These are phyloP conservation scores for Lochmaea crataegi DNA, from an alignment of 2,888 invertebrate genomes.

Conservation along the genomic window DNA sequence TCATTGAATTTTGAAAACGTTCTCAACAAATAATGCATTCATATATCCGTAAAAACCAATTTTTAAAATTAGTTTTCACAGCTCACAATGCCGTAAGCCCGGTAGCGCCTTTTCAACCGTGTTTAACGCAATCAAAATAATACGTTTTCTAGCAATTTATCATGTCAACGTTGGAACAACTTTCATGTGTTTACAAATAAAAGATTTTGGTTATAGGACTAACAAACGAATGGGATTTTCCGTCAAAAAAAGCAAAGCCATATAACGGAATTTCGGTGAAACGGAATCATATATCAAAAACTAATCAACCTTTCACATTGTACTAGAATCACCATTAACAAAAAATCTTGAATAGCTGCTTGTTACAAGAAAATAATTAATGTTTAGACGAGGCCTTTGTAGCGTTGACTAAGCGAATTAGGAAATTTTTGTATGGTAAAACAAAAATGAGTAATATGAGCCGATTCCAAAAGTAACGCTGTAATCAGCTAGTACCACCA, in stretches of 20 bases:
- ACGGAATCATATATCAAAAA: slow-evolving; percentile 20
- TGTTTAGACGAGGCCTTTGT: background rate
- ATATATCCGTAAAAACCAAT: too few species aligned
- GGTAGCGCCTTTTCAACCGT: background rate
- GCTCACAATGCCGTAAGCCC: too few species aligned
- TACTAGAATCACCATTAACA: slow-evolving; percentile 10
- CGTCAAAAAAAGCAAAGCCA: background rate
- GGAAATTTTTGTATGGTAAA: background rate
- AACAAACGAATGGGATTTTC: slow-evolving; percentile 8
- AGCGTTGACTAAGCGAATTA: background rate
- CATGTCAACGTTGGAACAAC: background rate
- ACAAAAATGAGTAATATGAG: background rate
- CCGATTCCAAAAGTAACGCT: too few species aligned
- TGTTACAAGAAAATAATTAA: background rate
- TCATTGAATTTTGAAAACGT: too few species aligned
- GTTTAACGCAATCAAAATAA: background rate
- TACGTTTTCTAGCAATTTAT: slow-evolving; percentile 3
- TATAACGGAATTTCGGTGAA: slow-evolving; percentile 7
- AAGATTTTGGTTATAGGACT: background rate
- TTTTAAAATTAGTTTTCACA: too few species aligned
- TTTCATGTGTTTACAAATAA: slow-evolving; percentile 6
- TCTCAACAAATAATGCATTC: too few species aligned
- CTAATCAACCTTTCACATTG: slow-evolving; percentile 23
- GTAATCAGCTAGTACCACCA: too few species aligned
- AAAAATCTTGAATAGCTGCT: background rate